These are phyloP conservation scores for Drosophila formosana DNA, from an alignment of 2,888 invertebrate genomes.

Conservation along the genomic window DNA sequence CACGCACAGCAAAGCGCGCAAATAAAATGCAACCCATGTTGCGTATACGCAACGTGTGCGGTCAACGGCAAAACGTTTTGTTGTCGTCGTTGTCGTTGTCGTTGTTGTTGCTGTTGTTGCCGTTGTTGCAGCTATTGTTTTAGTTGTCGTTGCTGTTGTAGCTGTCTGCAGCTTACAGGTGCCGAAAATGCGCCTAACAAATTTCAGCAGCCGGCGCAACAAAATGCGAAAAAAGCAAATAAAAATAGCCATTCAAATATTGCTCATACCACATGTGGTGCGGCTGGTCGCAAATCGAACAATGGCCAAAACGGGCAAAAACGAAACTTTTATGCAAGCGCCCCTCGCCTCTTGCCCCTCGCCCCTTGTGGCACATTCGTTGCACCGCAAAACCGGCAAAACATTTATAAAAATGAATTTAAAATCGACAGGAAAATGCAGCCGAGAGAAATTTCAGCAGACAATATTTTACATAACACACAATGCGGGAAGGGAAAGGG, in stretches of 20 bases:
- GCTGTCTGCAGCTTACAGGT: constrained; percentile 56
- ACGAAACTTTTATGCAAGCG: constrained; percentile 8
- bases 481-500: constrained; percentile 2
- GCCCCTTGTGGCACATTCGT: neutral
- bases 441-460: constrained; percentile 45
- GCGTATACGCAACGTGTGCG: constrained; percentile 60
- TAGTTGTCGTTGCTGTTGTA: constrained; percentile 12
- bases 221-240: neutral
- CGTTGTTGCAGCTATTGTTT: constrained; percentile 6
- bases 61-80: constrained; percentile 33
- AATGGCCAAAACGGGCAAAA: constrained; percentile 10
- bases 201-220: constrained; percentile 13
- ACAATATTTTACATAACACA: constrained; percentile 52
- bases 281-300: constrained; percentile 18
- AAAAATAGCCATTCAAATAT: constrained; percentile 49
- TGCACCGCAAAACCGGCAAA: constrained; percentile 66
- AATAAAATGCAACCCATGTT: constrained; percentile 36
- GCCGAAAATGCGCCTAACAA: constrained; percentile 48
- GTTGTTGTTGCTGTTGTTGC: constrained; percentile 17
- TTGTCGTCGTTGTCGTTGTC: constrained; percentile 15
- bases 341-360: neutral
- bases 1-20: too few relatives aligned
- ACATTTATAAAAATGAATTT: constrained; percentile 77
- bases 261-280: constrained; percentile 61
- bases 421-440: constrained; percentile 72